Evolutionary conservation across 2,888 invertebrate genomes (phyloP).

Genomic region (Drosophila kuntzei): DNA sequence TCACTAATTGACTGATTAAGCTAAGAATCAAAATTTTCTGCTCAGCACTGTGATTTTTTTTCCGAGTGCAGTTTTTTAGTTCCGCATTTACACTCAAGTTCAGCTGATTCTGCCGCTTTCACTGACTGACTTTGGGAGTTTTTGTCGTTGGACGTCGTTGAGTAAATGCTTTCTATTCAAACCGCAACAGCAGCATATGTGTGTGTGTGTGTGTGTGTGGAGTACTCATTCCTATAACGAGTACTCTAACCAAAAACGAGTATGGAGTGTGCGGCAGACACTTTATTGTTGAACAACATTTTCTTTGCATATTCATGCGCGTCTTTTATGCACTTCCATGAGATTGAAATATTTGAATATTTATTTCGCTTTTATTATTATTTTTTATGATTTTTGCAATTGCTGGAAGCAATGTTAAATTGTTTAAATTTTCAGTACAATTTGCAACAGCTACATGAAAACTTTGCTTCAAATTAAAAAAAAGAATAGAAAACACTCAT

Average conservation of each 20-base stretch:
- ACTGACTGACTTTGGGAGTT: slow-evolving; percentile 47
- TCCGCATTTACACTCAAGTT: slow-evolving; percentile 24
- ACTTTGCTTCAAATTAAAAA: slow-evolving; percentile 22
- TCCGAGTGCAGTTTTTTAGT: slow-evolving; percentile 11
- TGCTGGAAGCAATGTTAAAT: slow-evolving; percentile 7
- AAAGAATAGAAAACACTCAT: slow-evolving; percentile 20
- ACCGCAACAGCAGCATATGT: slow-evolving; percentile 52
- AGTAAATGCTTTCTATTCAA: slow-evolving; percentile 59
- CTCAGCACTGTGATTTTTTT: background rate
- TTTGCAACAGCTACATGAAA: slow-evolving; percentile 9
- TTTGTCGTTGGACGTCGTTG: slow-evolving; percentile 39
- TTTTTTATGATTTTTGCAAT: slow-evolving; percentile 16
- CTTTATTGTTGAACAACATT: slow-evolving; percentile 48
- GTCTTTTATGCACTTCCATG: slow-evolving; percentile 37
- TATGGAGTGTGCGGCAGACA: slow-evolving; percentile 15
- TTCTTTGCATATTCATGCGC: slow-evolving; percentile 51
- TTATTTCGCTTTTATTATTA: slow-evolving; percentile 22
- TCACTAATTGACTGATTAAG: background rate
- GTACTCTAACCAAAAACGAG: slow-evolving; percentile 8
- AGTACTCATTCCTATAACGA: slow-evolving; percentile 8
- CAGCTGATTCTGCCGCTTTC: slow-evolving; percentile 39
- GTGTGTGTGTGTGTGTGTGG: slow-evolving; percentile 7
- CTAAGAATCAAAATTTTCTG: background rate
- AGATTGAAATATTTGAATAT: slow-evolving; percentile 46
- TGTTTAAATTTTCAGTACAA: slow-evolving; percentile 7